A percentile compares a stretch with the other conserved stretches of the same genome.
Conservation (phyloP, 2,797 vertebrate genomes). For the Pseudomugil gertrudae region DNA sequence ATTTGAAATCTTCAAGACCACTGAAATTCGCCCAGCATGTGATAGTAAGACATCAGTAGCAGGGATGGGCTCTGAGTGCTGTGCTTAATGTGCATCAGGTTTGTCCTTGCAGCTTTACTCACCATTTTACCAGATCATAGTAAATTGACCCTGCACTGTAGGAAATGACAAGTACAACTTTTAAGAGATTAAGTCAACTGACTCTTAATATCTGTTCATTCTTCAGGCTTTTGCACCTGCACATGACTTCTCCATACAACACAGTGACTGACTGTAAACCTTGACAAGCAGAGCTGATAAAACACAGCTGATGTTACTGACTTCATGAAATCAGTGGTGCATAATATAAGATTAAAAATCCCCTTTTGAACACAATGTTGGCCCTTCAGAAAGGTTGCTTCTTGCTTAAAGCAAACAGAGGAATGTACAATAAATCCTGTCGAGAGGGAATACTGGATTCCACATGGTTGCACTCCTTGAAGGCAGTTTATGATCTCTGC, state of each 20-base stretch:
- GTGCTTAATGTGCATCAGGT: not conserved
- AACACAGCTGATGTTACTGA: not conserved
- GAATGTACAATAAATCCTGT: slow-evolving; percentile 17
- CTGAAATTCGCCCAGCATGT: not conserved
- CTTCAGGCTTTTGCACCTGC: not conserved
- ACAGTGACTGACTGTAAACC: not conserved
- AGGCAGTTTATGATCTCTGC: slow-evolving; percentile 25
- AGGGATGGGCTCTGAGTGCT: not conserved
- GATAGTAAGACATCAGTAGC: not conserved
- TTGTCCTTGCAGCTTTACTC: no score
- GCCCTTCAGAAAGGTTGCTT: slow-evolving; percentile 8
- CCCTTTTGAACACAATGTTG: slow-evolving; percentile 20
- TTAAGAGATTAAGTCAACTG: no score
- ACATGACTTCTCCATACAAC: not conserved
- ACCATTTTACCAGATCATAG: no score
- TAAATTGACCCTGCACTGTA: no score
- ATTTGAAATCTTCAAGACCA: no score
- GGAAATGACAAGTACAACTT: no score
- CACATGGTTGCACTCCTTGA: slow-evolving; percentile 47
- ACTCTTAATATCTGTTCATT: no score
- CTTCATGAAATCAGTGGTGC: not conserved
- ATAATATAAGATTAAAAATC: not conserved
- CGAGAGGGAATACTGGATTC: slow-evolving; percentile 23
- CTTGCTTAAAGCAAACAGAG: slow-evolving; percentile 20
- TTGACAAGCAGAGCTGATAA: not conserved